These are phyloP conservation scores for Poeciliopsis prolifica DNA, from an alignment of 2,113 vertebrate genomes.

Conservation along the genomic window DNA sequence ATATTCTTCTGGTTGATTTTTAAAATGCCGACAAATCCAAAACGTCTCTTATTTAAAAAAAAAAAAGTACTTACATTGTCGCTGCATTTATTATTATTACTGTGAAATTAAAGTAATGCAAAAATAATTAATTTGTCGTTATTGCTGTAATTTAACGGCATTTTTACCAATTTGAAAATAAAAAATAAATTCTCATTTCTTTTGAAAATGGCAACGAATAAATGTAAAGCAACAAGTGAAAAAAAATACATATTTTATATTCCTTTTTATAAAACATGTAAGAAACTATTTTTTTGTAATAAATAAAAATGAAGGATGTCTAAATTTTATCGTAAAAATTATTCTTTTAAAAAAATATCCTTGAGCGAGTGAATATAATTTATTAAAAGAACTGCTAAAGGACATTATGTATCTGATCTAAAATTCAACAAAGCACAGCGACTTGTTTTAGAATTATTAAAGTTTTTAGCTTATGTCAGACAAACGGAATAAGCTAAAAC, in stretches of 20 bases:
- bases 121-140: background rate
- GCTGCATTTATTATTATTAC: background rate
- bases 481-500: constrained; percentile 40
- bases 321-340: background rate
- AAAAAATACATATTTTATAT: background rate
- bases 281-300: background rate
- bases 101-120: too few species aligned
- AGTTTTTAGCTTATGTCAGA: constrained; percentile 58
- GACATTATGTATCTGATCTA: background rate
- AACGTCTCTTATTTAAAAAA: background rate
- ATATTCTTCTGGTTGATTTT: background rate
- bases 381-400: background rate
- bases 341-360: background rate
- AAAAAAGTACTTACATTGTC: background rate
- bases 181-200: background rate
- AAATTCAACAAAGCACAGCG: constrained; percentile 29
- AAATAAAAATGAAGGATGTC: too few species aligned
- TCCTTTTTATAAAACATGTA: background rate
- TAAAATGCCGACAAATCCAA: background rate
- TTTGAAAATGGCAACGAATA: background rate
- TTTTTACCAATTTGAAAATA: background rate
- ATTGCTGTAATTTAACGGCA: background rate
- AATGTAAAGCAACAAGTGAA: background rate
- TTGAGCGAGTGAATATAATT: background rate
- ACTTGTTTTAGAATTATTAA: constrained; percentile 34